Evolutionary conservation across 2,797 vertebrate species (phyloP).

Genomic region (Eospalax fontanierii): DNA sequence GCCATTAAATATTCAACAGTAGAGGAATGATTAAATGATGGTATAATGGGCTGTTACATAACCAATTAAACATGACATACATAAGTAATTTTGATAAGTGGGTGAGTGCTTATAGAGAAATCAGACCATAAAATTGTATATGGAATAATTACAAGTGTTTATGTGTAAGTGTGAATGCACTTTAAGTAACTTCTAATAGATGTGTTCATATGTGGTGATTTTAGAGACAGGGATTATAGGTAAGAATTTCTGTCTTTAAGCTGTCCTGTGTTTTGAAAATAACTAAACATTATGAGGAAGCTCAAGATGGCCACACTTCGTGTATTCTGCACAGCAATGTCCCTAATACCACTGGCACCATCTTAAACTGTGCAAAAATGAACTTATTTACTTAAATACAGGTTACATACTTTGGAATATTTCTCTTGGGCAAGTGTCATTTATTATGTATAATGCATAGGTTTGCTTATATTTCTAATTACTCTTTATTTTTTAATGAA

Average conservation of each 20-base stretch:
- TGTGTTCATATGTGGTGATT: neutral
- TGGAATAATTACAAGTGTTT: constrained; percentile 1
- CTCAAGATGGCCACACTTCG: neutral
- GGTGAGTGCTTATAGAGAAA: constrained; percentile 52
- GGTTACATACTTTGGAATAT: constrained; percentile 52
- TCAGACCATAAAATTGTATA: neutral
- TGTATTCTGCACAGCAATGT: neutral
- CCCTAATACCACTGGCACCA: too few relatives aligned
- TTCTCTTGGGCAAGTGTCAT: constrained; percentile 58
- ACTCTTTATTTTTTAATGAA: constrained; percentile 85
- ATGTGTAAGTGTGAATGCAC: neutral
- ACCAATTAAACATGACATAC: constrained; percentile 54
- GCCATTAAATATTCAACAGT: constrained; percentile 43
- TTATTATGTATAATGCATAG: neutral
- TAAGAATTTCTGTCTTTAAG: constrained; percentile 19
- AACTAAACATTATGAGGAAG: neutral
- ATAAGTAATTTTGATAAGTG: constrained; percentile 61
- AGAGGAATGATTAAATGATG: constrained; percentile 59
- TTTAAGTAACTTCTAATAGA: neutral
- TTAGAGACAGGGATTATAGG: neutral
- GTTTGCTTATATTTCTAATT: constrained; percentile 72
- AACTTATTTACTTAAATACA: neutral
- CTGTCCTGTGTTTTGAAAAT: constrained; percentile 22
- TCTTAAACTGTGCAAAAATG: neutral
- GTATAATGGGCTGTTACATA: constrained; percentile 34